A percentile compares a stretch with the other conserved stretches of the same genome.
Conservation (phyloP, 2,797 vertebrate genomes). For the Cossypha heuglini region DNA sequence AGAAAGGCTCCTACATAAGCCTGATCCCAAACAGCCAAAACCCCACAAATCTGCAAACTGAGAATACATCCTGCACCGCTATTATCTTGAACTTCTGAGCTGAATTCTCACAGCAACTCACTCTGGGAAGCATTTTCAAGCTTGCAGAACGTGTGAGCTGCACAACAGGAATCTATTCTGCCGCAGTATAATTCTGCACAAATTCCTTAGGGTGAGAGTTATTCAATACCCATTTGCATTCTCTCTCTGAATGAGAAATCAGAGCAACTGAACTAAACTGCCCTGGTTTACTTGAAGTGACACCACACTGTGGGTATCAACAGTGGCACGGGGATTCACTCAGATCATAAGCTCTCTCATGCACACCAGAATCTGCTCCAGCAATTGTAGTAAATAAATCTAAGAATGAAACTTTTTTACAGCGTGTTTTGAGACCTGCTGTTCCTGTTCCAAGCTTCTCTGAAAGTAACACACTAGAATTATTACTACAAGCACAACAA, state of each 20-base stretch:
- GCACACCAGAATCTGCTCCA: constrained; percentile 13
- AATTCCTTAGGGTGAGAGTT: not conserved
- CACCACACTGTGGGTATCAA: not conserved
- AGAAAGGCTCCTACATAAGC: not conserved
- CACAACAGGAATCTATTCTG: not conserved
- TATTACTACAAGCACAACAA: constrained; percentile 40
- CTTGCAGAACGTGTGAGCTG: not conserved
- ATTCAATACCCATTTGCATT: not conserved
- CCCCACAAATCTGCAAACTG: not conserved
- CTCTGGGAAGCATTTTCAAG: not conserved
- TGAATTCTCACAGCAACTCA: not conserved
- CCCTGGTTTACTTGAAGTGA: not conserved
- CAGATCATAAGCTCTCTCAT: not conserved
- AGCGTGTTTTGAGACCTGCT: constrained; percentile 42
- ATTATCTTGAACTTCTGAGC: not conserved
- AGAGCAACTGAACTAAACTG: not conserved
- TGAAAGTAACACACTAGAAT: not conserved
- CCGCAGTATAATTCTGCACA: not conserved
- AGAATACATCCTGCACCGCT: rapidly evolving
- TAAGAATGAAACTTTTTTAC: constrained; percentile 13
- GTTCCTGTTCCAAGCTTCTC: constrained; percentile 29
- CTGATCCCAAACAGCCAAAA: not conserved
- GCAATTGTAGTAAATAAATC: constrained; percentile 61
- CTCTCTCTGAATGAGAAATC: not conserved
- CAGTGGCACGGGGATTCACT: not conserved